Evolutionary conservation across 1,140 invertebrate genomes (phyloP), one percentile per base, ranked within the genome.

Genomic region (Cataglyphis hispanica): DNA sequence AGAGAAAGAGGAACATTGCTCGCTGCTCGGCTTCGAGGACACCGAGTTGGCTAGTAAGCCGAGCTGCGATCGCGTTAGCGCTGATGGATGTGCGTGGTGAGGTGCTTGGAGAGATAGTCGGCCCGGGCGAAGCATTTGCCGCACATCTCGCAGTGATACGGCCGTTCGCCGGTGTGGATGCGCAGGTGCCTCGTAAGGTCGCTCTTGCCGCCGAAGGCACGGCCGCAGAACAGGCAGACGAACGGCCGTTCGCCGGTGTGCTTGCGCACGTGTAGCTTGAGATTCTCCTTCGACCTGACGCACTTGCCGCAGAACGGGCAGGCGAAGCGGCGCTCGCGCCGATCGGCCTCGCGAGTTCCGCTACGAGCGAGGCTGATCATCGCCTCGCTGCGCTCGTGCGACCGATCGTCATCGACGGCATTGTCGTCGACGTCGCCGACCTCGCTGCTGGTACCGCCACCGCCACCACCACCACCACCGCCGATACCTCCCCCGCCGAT

Each of bases 251-350:
- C 98, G 0, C 98, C 98, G 0, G 98, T 98, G 92, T 98, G 98
- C 91, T 98, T 98, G 34, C 98, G 95, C 3, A 98, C 98, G 93
- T 98, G 98, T 66, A 98, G 94, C 93, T 98, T 98, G 22, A 98
- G 95, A 92, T 98, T 98, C 94, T 98, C 98, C 93, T 98, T 98
- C 8, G 97, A 98, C 31, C 98, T 96, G 5, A 98, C 98, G 91
- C 97, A 98, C 93, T 98, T 98, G 64, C 98, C 97, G 92, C 98
- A 98, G 91, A 98, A 98, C 1, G 98, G 98, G 92, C 98, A 98
- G 5, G 98, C 97, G 92, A 98, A 98, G 72, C 97, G 95, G 1
- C 95, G 93, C 53, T 96, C 95, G 64, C 94, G 93, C 53, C 93
- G 86, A 61, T 95, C 94, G 13, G 91, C 89, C 31, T 93, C 94